phyloP scores from a whole-genome alignment of 2,113 vertebrate species.

The Aegithalos caudatus region DNA sequence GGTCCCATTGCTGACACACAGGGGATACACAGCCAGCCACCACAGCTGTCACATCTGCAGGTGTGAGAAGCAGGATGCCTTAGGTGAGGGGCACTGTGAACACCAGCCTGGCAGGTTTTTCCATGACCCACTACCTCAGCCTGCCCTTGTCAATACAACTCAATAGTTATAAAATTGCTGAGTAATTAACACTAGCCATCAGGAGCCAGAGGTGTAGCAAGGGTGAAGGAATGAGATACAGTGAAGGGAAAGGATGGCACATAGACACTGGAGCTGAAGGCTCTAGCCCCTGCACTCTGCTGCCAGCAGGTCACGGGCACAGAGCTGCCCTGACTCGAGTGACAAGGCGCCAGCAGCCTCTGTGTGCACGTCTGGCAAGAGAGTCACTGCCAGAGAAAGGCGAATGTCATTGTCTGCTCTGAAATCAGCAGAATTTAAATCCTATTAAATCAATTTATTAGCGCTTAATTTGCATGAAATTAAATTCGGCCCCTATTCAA shows the following conservation, averaged over 20 bases:
- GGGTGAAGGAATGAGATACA: rapidly evolving
- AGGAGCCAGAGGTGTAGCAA: not conserved
- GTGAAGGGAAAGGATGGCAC: rapidly evolving
- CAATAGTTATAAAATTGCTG: not conserved
- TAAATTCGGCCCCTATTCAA: constrained; percentile 70
- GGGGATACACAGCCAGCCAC: not conserved
- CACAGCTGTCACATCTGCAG: not conserved
- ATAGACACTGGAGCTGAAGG: rapidly evolving
- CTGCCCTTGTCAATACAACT: not conserved
- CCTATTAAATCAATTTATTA: constrained; percentile 73
- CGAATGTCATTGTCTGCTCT: constrained; percentile 35
- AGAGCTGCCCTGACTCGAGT: not conserved
- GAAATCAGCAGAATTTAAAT: constrained; percentile 67
- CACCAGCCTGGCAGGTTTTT: not conserved
- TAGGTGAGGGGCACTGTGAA: not conserved
- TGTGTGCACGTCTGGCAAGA: not conserved
- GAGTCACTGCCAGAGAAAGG: not conserved
- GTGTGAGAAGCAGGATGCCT: not conserved
- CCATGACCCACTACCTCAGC: not conserved
- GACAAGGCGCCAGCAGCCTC: not conserved
- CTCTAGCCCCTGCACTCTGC: not conserved
- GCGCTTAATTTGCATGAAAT: constrained; percentile 72
- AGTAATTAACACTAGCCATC: not conserved
- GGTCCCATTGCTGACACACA: rapidly evolving
- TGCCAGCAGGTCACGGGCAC: not conserved